Percentiles rank a stretch among this genome's conserved stretches.
These are phyloP conservation scores for Acipenser transmontanus DNA, from an alignment of 2,797 vertebrate genomes.

Conservation along the genomic window DNA sequence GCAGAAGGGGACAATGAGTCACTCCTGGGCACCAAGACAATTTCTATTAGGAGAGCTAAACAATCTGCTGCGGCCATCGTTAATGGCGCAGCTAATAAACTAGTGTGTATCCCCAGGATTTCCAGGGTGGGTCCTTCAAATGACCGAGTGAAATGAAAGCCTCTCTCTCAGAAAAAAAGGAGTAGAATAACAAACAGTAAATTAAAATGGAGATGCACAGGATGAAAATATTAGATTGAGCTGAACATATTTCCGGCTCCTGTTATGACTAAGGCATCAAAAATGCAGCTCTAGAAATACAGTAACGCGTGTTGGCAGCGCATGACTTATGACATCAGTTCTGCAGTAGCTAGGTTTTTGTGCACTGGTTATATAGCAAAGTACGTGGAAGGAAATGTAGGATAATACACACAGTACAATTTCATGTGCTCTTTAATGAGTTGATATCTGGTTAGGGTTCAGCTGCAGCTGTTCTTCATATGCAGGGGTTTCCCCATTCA, in stretches of 20 bases:
- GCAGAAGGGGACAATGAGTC: constrained; percentile 57
- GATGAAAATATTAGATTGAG: constrained; percentile 36
- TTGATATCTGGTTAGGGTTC: too few relatives aligned
- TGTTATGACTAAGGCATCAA: constrained; percentile 28
- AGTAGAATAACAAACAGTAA: constrained; percentile 43
- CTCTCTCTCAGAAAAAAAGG: constrained; percentile 16
- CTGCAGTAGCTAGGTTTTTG: neutral
- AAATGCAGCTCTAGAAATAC: constrained; percentile 15
- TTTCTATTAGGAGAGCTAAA: constrained; percentile 31
- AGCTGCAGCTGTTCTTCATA: too few relatives aligned
- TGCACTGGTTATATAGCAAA: too few relatives aligned
- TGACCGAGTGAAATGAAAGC: constrained; percentile 43
- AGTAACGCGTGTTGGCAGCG: constrained; percentile 2
- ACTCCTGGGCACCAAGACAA: constrained; percentile 50
- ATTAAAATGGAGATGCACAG: constrained; percentile 38
- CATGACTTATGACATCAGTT: neutral
- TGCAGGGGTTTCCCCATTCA: too few relatives aligned
- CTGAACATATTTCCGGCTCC: constrained; percentile 18
- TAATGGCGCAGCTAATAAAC: constrained; percentile 28
- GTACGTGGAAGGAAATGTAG: too few relatives aligned
- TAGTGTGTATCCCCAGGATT: constrained; percentile 31
- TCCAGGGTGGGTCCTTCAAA: constrained; percentile 44
- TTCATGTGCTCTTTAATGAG: too few relatives aligned
- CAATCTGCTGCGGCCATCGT: constrained; percentile 22
- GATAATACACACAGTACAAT: too few relatives aligned